These are phyloP conservation scores for Isotomurus palustris DNA, from an alignment of 2,888 invertebrate species.

Conservation along the genomic window DNA sequence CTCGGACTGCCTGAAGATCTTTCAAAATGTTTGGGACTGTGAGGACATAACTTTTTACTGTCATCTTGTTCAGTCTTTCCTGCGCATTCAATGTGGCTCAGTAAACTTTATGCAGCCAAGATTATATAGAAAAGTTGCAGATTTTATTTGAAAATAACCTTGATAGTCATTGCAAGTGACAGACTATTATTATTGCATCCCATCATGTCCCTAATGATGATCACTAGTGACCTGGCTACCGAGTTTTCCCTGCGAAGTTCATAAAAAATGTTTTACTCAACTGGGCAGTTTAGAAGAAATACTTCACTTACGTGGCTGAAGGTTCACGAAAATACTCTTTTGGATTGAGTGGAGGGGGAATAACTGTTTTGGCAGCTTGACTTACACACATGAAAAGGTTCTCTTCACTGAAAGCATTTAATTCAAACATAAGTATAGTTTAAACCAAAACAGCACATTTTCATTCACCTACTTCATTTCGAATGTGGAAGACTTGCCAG, in stretches of 20 bases:
- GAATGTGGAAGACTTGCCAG: background rate
- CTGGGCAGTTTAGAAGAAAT: no score
- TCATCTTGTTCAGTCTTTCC: background rate
- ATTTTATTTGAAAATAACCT: background rate
- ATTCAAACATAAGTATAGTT: background rate
- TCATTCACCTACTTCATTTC: slow-evolving; percentile 5
- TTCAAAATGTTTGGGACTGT: background rate
- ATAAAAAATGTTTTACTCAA: no score
- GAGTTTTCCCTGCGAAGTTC: background rate
- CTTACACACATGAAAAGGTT: slow-evolving; percentile 5
- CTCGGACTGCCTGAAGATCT: slow-evolving; percentile 11
- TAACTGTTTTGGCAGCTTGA: background rate
- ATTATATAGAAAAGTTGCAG: background rate
- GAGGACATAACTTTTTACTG: background rate
- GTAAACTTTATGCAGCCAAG: background rate
- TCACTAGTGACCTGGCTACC: background rate
- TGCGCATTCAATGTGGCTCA: no score
- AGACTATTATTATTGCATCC: background rate
- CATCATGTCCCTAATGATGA: background rate
- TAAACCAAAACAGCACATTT: no score
- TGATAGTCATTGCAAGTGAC: background rate
- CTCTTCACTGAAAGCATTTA: background rate
- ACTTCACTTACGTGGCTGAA: no score
- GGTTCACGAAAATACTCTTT: background rate
- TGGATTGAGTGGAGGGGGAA: background rate